Percentiles rank a stretch among this genome's conserved stretches.
Evolutionary conservation across 2,797 vertebrate genomes (phyloP).

Genomic region (Coranthus polyacanthus): DNA sequence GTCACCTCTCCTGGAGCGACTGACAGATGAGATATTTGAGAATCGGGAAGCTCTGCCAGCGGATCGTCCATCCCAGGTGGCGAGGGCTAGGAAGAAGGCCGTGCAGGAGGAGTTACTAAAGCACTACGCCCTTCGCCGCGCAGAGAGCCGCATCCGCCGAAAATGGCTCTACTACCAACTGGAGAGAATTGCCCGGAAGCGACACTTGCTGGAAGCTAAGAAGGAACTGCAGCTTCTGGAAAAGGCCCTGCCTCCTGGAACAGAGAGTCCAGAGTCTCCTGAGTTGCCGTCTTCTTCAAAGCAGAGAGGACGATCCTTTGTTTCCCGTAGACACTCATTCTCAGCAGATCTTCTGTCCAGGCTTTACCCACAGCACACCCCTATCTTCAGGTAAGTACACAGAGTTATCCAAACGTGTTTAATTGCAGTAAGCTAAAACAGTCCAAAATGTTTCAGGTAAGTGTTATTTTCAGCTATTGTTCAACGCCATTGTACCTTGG

Average conservation of each 20-base stretch:
- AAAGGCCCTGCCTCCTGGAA: constrained; percentile 79
- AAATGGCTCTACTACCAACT: constrained; percentile 90
- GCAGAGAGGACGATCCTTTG: constrained; percentile 44
- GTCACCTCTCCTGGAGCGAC: constrained; percentile 52
- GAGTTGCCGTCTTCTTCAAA: constrained; percentile 62
- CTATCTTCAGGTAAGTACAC: constrained; percentile 82
- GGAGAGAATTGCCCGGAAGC: constrained; percentile 90
- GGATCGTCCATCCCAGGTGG: constrained; percentile 46
- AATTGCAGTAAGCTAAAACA: not conserved
- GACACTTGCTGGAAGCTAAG: constrained; percentile 90
- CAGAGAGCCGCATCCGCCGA: constrained; percentile 82
- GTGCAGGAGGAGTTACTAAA: constrained; percentile 88
- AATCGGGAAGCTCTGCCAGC: constrained; percentile 59
- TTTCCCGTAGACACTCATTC: constrained; percentile 84
- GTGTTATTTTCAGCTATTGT: too few species aligned
- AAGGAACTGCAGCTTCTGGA: constrained; percentile 89
- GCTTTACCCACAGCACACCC: constrained; percentile 84
- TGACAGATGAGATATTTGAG: constrained; percentile 54
- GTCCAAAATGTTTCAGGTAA: not conserved
- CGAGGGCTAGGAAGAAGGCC: constrained; percentile 86
- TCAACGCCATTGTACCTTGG: too few species aligned
- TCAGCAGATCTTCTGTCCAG: constrained; percentile 85
- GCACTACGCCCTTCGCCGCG: constrained; percentile 85
- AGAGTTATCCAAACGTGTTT: not conserved
- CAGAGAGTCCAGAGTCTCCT: constrained; percentile 67